Evolutionary conservation across 2,113 vertebrate species (phyloP).

Genomic region (Ciconia maguari): DNA sequence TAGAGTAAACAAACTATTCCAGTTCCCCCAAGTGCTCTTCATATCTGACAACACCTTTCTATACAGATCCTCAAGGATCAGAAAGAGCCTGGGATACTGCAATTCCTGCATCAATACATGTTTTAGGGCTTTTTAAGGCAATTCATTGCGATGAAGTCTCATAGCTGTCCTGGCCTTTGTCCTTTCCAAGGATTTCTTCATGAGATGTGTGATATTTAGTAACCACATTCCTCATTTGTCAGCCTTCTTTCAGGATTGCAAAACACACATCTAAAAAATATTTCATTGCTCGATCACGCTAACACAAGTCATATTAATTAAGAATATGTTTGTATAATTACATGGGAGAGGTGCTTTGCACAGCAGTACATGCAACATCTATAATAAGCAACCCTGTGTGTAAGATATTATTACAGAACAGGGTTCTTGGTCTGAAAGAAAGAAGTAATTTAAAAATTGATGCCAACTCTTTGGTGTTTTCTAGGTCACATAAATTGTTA

Average conservation of each 20-base stretch:
- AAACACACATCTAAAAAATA: slow-evolving; percentile 39
- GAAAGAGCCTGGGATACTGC: neutral
- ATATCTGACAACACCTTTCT: neutral
- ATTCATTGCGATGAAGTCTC: neutral
- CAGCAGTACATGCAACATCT: slow-evolving; percentile 57
- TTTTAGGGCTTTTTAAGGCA: neutral
- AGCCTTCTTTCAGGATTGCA: slow-evolving; percentile 47
- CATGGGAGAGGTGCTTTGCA: slow-evolving; percentile 62
- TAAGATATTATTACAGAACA: slow-evolving; percentile 56
- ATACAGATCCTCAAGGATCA: neutral
- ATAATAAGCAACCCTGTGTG: slow-evolving; percentile 54
- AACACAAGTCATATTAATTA: slow-evolving; percentile 63
- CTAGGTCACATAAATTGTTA: slow-evolving; percentile 56
- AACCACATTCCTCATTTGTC: slow-evolving; percentile 7
- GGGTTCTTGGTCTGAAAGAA: slow-evolving; percentile 39
- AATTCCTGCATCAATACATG: neutral
- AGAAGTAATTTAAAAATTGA: slow-evolving; percentile 40
- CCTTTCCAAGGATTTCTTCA: slow-evolving; percentile 27
- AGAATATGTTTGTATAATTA: slow-evolving; percentile 65
- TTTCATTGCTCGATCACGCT: slow-evolving; percentile 54
- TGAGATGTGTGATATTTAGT: neutral
- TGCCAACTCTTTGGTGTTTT: slow-evolving; percentile 45
- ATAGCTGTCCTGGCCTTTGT: neutral
- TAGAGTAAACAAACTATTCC: slow-evolving; percentile 6
- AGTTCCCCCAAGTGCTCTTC: neutral